phyloP scores from a whole-genome alignment of 1,140 invertebrate genomes.

The Homalodisca vitripennis region DNA sequence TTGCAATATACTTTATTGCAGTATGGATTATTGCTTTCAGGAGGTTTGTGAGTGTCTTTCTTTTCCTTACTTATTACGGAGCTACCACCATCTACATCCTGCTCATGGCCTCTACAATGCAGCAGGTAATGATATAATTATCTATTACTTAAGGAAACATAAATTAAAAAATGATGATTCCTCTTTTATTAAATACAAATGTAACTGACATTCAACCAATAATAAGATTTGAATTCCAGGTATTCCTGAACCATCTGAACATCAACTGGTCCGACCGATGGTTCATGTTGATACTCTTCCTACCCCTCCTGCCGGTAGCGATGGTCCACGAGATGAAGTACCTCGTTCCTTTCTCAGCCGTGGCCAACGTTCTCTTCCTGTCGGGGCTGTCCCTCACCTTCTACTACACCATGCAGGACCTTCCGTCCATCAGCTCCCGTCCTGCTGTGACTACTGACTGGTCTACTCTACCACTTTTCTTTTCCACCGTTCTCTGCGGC shows the following conservation, averaged over 20 bases:
- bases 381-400: conserved; percentile 62
- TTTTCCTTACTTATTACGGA: conserved; percentile 50
- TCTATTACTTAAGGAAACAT: too few relatives aligned
- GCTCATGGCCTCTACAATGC: conserved; percentile 64
- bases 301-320: conserved; percentile 59
- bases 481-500: conserved; percentile 69
- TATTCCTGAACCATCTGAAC: conserved; percentile 21
- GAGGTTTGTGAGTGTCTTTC: conserved; percentile 38
- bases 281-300: conserved; percentile 59
- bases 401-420: conserved; percentile 63
- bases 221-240: conserved; percentile 33
- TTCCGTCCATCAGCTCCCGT: conserved; percentile 32
- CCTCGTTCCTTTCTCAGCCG: conserved; percentile 55
- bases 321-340: conserved; percentile 63
- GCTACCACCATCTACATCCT: conserved; percentile 72
- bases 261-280: conserved; percentile 42
- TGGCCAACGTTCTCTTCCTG: conserved; percentile 53
- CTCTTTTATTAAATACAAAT: too few relatives aligned
- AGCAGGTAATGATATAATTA: too few relatives aligned
- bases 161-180: too few relatives aligned
- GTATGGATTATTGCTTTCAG: conserved; percentile 36
- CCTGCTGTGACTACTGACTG: conserved; percentile 24
- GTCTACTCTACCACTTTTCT: conserved; percentile 39
- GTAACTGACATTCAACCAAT: too few relatives aligned
- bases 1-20: too few relatives aligned